Base-by-base conservation (phyloP, 1,140 invertebrate genomes). In the Nasonia vitripennis region DNA sequence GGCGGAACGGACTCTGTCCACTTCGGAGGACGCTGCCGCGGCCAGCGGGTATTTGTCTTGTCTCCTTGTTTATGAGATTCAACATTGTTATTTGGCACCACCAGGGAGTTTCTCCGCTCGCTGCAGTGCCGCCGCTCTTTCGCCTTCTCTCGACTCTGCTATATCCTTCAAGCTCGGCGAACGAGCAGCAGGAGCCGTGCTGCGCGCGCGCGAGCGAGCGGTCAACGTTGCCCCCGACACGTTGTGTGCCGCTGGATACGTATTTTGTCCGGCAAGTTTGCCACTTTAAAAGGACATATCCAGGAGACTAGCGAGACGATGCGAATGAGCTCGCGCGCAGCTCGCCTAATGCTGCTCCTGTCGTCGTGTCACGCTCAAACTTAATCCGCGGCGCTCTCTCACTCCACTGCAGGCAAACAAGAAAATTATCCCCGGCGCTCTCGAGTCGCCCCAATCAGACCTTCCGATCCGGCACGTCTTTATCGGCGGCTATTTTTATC, bases 31-130 rank as follows among this genome's bases (percentile, higher is more conserved):
- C 88, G 89, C 88, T 87, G 89, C 88, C 87, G 89, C 90, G 90
- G 89, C 91, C 90, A 91, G 88, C 88, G 92, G 91, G 92, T 93
- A 93, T 93, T 93, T 93, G 92, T 93, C 93, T 93, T 93, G 93
- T 93, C 92, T 93, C 92, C 92, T 93, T 93, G 93, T 93, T 93
- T 93, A 93, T 93, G 93, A 93, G 93, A 93, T 93, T 93, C 92
- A 92, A 93, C 93, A 93, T 93, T 93, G 93, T 93, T 93, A 93
- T 93, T 93, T 93, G 92, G 92, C 93, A 93, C 92, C 92, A 90
- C 90, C 89, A 90, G 88, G 91, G 91, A 93, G 92, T 92, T 93
- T 87, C 87, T 88, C 75, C 67, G 86, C 87, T 27, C 27, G 87
- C 74, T 68, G 86, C 14, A 86, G 77, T 86, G 87, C 86, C 87